These are phyloP conservation scores for Platycercus adscitus DNA, from an alignment of 2,113 vertebrate genomes.

Conservation along the genomic window DNA sequence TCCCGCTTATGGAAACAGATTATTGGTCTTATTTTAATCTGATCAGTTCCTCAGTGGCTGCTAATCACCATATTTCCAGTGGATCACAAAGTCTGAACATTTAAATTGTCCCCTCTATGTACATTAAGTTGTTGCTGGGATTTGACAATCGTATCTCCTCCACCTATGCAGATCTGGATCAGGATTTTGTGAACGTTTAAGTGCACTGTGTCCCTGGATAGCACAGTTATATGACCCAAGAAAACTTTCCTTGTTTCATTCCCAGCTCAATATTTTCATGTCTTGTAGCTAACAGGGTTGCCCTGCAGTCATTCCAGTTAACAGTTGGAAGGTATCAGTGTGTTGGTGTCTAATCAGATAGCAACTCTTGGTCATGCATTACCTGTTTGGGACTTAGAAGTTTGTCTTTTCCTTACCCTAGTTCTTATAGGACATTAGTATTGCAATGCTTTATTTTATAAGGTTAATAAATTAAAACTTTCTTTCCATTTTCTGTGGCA, in stretches of 20 bases:
- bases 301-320: background rate
- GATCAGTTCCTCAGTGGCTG: background rate
- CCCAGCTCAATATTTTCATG: background rate
- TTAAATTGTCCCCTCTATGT: background rate
- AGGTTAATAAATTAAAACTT: conserved; percentile 35
- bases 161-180: background rate
- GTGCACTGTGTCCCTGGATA: background rate
- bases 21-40: background rate
- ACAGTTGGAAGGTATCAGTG: background rate
- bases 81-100: background rate
- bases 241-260: background rate
- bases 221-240: background rate
- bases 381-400: background rate
- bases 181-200: background rate
- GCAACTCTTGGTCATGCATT: background rate
- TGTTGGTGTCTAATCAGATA: background rate
- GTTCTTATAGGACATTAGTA: background rate
- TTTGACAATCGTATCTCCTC: background rate
- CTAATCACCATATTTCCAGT: background rate
- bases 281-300: background rate
- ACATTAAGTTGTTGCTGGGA: background rate
- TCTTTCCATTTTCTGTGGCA: conserved; percentile 14
- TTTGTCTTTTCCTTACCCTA: background rate
- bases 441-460: background rate
- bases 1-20: background rate